Percentiles rank a stretch among this genome's conserved stretches.
phyloP scores from a whole-genome alignment of 2,797 vertebrate genomes.

The Enteromius afrohamiltoni region DNA sequence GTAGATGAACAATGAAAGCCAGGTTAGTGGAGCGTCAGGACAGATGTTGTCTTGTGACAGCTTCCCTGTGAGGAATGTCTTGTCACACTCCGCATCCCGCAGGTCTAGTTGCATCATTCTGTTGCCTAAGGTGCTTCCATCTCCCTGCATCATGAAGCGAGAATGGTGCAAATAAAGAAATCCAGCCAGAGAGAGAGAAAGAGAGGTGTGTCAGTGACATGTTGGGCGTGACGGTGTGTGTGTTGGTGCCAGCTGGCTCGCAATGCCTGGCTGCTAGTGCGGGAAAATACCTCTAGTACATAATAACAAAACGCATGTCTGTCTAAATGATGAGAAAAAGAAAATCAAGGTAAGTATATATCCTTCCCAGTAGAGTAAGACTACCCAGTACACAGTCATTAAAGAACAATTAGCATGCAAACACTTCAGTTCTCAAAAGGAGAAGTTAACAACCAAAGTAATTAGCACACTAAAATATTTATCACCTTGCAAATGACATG shows the following conservation, averaged over 20 bases:
- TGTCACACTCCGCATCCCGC: slow-evolving; percentile 62
- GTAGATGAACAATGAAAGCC: slow-evolving; percentile 50
- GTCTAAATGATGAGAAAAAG: slow-evolving; percentile 30
- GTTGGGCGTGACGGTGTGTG: slow-evolving; percentile 38
- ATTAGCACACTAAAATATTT: slow-evolving; percentile 59
- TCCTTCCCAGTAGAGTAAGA: slow-evolving; percentile 41
- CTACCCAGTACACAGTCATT: slow-evolving; percentile 51
- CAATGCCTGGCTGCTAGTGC: slow-evolving; percentile 40
- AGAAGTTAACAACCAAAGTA: slow-evolving; percentile 54
- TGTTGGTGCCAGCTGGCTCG: slow-evolving; percentile 53
- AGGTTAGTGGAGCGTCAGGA: slow-evolving; percentile 59
- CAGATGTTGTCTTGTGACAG: slow-evolving; percentile 60
- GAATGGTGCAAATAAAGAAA: slow-evolving; percentile 53
- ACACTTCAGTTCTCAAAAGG: slow-evolving; percentile 46
- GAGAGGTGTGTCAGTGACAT: slow-evolving; percentile 42
- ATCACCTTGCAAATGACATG: slow-evolving; percentile 54
- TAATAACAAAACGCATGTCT: slow-evolving; percentile 25
- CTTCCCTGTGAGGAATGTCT: slow-evolving; percentile 58
- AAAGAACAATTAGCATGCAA: slow-evolving; percentile 57
- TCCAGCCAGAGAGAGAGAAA: slow-evolving; percentile 41
- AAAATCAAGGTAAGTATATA: slow-evolving; percentile 30
- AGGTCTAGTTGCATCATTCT: slow-evolving; percentile 61
- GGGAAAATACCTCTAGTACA: slow-evolving; percentile 39
- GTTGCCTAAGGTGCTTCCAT: slow-evolving; percentile 59
- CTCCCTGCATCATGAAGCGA: slow-evolving; percentile 47